Base-by-base conservation (phyloP, 2,888 invertebrate species). In the Drosophila neonasuta region DNA sequence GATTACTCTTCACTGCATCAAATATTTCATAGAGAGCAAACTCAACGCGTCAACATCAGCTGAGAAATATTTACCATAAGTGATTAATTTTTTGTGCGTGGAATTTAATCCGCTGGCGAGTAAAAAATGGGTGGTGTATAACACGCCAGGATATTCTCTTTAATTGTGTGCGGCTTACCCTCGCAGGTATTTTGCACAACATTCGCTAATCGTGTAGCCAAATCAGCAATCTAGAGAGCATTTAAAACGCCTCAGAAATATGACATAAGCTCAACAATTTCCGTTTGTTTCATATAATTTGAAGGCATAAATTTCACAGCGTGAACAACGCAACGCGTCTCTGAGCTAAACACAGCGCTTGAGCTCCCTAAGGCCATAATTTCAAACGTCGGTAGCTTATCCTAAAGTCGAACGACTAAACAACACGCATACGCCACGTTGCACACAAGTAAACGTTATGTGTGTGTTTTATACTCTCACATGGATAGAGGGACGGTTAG, bases 351-450 rank as follows among this genome's bases (percentile, higher is more conserved):
- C 49, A 44, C 42, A 13, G 32, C 32, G 17, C 30, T 20, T 44
- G 7, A 7, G 59, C 80, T 51, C 73, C 77, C 78, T 64, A 34
- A 67, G 63, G 74, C 77, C 66, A 77, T 77, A 59, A 68, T 69
- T 64, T 63, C 17, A 24, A 32, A 45, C 41, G 30, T 45, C 46
- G 32, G 52, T 54, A 32, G 45, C 48, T 67, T 64, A 71, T 82
- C 77, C 80, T 80, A 71, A 49, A 63, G 71, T 65, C 20, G 13
- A 54, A 30, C 51, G 39, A 20, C 46, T 15, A 54, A 71, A 67
- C 54, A 83, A 44, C 71, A 80, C 84, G 84, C 78, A 83, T 86
- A 69, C 84, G 80, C 74, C 68, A 52, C 67, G 80, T 71, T 74
- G 61, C 65, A 64, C 51, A 45, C 62, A 32, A 30, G 9, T 49